A percentile compares a stretch with the other conserved stretches of the same genome.
These are phyloP conservation scores for Danio albolineatus DNA, from an alignment of 2,797 vertebrate genomes.

Conservation along the genomic window DNA sequence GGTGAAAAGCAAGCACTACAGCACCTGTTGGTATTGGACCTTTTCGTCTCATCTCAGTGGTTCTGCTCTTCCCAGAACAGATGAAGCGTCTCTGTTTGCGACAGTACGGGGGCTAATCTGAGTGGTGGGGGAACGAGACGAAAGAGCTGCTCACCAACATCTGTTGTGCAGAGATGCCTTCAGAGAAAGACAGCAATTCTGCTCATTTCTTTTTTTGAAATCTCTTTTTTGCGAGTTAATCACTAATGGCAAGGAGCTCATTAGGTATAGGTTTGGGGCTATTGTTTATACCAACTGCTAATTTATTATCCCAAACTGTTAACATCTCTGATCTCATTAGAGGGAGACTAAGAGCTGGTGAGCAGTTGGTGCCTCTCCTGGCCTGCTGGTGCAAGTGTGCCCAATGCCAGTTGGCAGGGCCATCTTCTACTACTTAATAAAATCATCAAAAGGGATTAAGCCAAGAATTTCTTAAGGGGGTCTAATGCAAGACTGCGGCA, in stretches of 20 bases:
- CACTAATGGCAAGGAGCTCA: slow-evolving; percentile 77
- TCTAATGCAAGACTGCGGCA: slow-evolving; percentile 68
- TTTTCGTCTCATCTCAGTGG: slow-evolving; percentile 10
- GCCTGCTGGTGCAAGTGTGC: slow-evolving; percentile 72
- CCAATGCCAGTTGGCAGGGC: slow-evolving; percentile 84
- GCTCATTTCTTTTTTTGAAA: slow-evolving; percentile 21
- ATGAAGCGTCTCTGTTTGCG: slow-evolving; percentile 34
- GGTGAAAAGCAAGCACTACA: slow-evolving; percentile 20
- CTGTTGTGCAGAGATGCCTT: slow-evolving; percentile 38
- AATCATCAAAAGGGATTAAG: slow-evolving; percentile 91
- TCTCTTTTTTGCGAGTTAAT: slow-evolving; percentile 75
- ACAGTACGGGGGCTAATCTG: slow-evolving; percentile 39
- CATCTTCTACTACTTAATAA: slow-evolving; percentile 87
- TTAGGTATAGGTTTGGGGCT: slow-evolving; percentile 78
- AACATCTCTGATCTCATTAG: slow-evolving; percentile 75
- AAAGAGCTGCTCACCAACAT: slow-evolving; percentile 39
- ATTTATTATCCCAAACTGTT: slow-evolving; percentile 81
- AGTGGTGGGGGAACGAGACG: slow-evolving; percentile 12
- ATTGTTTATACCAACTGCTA: slow-evolving; percentile 78
- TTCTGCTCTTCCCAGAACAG: slow-evolving; percentile 29
- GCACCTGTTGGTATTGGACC: slow-evolving; percentile 44
- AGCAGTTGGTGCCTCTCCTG: slow-evolving; percentile 74
- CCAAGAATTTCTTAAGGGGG: slow-evolving; percentile 83
- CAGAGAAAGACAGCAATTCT: neutral
- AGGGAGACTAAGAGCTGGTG: slow-evolving; percentile 63